These are phyloP conservation scores for Axis porcinus DNA, from an alignment of 2,113 vertebrate species.

Conservation along the genomic window DNA sequence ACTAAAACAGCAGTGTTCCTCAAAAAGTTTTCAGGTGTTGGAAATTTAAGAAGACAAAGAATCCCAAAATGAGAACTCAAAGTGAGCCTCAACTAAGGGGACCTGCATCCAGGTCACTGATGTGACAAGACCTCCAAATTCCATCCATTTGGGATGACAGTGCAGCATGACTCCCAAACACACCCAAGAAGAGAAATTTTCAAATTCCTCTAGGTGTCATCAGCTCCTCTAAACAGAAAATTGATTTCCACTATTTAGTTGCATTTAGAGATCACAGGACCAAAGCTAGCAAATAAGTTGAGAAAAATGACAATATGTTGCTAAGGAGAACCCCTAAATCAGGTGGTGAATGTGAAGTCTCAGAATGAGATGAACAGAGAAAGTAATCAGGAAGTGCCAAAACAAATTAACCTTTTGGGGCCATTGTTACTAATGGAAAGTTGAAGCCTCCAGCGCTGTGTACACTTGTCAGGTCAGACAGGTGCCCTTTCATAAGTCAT, in stretches of 20 bases:
- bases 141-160: background rate
- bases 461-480: slow-evolving; percentile 67
- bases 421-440: slow-evolving; percentile 68
- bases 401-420: slow-evolving; percentile 73
- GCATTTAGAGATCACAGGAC: slow-evolving; percentile 76
- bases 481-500: slow-evolving; percentile 66
- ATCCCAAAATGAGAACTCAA: background rate
- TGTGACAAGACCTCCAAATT: background rate
- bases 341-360: slow-evolving; percentile 71
- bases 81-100: background rate
- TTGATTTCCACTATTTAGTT: slow-evolving; percentile 75
- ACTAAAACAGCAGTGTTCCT: background rate
- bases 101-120: background rate
- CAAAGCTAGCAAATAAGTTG: slow-evolving; percentile 60
- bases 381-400: slow-evolving; percentile 67
- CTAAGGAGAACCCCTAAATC: slow-evolving; percentile 63
- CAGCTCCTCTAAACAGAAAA: slow-evolving; percentile 69
- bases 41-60: background rate
- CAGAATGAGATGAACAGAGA: slow-evolving; percentile 66
- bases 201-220: slow-evolving; percentile 58
- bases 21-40: background rate
- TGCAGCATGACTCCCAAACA: background rate
- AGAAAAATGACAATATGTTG: slow-evolving; percentile 60
- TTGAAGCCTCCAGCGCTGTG: slow-evolving; percentile 51
- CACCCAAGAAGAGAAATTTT: slow-evolving; percentile 63